These are phyloP conservation scores for Agraylea sexmaculata DNA, from an alignment of 1,140 invertebrate species.

Conservation along the genomic window DNA sequence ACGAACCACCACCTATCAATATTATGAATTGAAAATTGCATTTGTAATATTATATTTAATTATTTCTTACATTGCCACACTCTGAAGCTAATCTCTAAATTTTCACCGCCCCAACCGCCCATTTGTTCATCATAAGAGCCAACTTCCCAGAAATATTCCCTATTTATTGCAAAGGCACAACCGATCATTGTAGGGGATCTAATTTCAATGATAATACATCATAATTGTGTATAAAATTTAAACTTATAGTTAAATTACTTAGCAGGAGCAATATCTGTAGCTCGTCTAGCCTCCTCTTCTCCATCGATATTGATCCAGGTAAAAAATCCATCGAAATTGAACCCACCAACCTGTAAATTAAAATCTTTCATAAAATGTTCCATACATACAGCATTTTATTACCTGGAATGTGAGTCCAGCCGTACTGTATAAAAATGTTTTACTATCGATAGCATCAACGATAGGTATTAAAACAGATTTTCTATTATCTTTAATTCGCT, in stretches of 20 bases:
- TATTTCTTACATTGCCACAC: conserved; percentile 59
- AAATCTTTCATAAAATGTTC: too few species aligned
- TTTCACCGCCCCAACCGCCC: conserved; percentile 84
- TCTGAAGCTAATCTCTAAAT: conserved; percentile 95
- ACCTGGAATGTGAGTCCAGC: conserved; percentile 45
- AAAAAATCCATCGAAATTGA: conserved; percentile 85
- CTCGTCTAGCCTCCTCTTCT: conserved; percentile 51
- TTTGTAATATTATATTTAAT: too few species aligned
- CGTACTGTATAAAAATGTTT: too few species aligned
- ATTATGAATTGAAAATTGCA: conserved; percentile 38
- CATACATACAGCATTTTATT: too few species aligned
- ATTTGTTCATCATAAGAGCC: conserved; percentile 91
- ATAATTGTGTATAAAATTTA: too few species aligned
- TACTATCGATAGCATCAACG: too few species aligned
- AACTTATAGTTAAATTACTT: conserved; percentile 30
- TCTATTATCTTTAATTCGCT: too few species aligned
- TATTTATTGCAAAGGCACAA: conserved; percentile 79
- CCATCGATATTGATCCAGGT: conserved; percentile 76
- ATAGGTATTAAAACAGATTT: too few species aligned
- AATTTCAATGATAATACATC: too few species aligned
- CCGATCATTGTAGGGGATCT: conserved; percentile 89
- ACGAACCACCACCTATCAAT: conserved; percentile 86
- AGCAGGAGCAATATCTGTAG: conserved; percentile 34
- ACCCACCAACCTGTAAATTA: conserved; percentile 62
- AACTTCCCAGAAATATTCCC: conserved; percentile 88